Percentiles rank a stretch among this genome's conserved stretches.
Evolutionary conservation across 2,113 vertebrate species (phyloP).

Genomic region (Peromyscus maniculatus): DNA sequence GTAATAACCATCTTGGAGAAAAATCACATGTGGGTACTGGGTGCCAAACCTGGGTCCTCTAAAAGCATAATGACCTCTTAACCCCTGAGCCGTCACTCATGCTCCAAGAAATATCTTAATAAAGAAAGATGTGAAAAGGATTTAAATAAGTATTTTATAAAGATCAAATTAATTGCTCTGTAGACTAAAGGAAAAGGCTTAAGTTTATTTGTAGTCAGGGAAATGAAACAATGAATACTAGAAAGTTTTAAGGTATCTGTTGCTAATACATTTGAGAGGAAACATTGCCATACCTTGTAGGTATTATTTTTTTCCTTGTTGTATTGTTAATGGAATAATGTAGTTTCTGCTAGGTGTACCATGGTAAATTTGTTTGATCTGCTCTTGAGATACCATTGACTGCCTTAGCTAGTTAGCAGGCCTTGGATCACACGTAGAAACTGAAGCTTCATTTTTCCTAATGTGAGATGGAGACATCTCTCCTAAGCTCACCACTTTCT

Average conservation of each 20-base stretch:
- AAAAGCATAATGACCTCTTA: neutral
- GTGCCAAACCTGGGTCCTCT: neutral
- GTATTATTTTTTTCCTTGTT: neutral
- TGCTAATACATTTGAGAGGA: neutral
- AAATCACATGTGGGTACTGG: neutral
- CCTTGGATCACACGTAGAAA: neutral
- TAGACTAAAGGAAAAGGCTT: constrained; percentile 11
- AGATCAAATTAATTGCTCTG: constrained; percentile 12
- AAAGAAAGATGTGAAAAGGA: neutral
- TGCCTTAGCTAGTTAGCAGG: neutral
- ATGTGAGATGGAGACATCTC: neutral
- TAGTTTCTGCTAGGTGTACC: neutral
- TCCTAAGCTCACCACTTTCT: neutral
- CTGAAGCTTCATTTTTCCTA: neutral
- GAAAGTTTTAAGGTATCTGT: neutral
- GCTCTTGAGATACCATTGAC: neutral
- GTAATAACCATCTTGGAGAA: neutral
- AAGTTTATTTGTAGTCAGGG: constrained; percentile 46
- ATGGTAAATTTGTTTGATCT: neutral
- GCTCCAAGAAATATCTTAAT: neutral
- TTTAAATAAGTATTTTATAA: neutral
- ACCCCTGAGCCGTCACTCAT: neutral
- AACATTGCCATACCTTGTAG: neutral
- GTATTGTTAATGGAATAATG: neutral
- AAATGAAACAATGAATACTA: constrained; percentile 51